Percentiles rank a stretch among this genome's conserved stretches.
These are phyloP conservation scores for Sarcophilus harrisii DNA, from an alignment of 2,797 vertebrate genomes.

Conservation along the genomic window DNA sequence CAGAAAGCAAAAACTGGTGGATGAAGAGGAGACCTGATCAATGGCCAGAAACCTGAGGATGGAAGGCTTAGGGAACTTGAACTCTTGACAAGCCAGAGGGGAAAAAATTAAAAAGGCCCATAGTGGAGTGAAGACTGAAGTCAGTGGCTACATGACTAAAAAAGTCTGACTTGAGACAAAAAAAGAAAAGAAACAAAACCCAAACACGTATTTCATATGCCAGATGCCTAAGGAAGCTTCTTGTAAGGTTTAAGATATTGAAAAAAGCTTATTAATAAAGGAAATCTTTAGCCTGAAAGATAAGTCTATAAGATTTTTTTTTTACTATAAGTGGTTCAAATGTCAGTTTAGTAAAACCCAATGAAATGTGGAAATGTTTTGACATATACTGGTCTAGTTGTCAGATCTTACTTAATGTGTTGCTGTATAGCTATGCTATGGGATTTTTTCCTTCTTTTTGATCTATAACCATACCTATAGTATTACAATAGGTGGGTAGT, in stretches of 20 bases:
- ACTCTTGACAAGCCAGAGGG: slow-evolving; percentile 76
- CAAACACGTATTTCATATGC: slow-evolving; percentile 72
- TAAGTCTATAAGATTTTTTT: slow-evolving; percentile 84
- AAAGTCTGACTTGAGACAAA: slow-evolving; percentile 78
- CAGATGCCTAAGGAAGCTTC: slow-evolving; percentile 79
- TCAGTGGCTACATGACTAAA: slow-evolving; percentile 74
- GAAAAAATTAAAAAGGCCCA: slow-evolving; percentile 64
- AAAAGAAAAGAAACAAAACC: not conserved
- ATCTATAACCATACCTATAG: slow-evolving; percentile 86
- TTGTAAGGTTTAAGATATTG: slow-evolving; percentile 82
- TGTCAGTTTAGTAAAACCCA: slow-evolving; percentile 85
- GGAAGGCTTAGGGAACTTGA: slow-evolving; percentile 83
- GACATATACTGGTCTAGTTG: slow-evolving; percentile 84
- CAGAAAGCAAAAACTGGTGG: slow-evolving; percentile 82
- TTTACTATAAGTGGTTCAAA: slow-evolving; percentile 85
- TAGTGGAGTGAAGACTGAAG: slow-evolving; percentile 75
- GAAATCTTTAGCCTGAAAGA: slow-evolving; percentile 85
- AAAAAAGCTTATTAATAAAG: slow-evolving; percentile 85
- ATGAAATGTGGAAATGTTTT: slow-evolving; percentile 82
- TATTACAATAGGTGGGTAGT: slow-evolving; percentile 86
- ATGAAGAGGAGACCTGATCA: slow-evolving; percentile 86
- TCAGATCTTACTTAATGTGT: slow-evolving; percentile 84
- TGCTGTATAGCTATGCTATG: slow-evolving; percentile 85
- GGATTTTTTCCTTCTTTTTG: slow-evolving; percentile 78
- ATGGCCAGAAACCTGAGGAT: slow-evolving; percentile 80